Evolutionary conservation across 2,888 invertebrate species (phyloP).

Genomic region (Athripsodes cinereus): DNA sequence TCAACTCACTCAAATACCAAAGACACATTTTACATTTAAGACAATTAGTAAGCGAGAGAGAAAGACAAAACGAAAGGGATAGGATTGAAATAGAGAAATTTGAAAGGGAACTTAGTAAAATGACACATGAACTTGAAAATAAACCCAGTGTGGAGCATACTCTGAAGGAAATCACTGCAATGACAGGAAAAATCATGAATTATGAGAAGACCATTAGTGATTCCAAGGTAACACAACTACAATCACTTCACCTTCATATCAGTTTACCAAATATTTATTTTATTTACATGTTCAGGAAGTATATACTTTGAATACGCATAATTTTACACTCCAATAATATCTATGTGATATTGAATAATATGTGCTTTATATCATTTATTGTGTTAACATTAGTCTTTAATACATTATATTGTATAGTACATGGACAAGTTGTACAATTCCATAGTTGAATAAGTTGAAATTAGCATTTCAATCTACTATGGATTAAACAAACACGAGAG

Average conservation of each 20-base stretch:
- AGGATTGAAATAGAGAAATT: constrained; percentile 30
- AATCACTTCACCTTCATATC: no score
- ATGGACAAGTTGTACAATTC: no score
- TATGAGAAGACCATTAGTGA: constrained; percentile 42
- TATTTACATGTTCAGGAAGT: background rate
- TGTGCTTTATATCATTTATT: no score
- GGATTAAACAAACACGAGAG: no score
- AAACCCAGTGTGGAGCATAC: constrained; percentile 39
- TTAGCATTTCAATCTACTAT: no score
- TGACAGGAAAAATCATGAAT: constrained; percentile 39
- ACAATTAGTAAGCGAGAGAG: constrained; percentile 38
- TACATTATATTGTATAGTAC: background rate
- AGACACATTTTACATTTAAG: constrained; percentile 39
- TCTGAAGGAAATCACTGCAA: constrained; percentile 38
- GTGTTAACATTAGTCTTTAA: background rate
- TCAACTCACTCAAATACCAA: constrained; percentile 37
- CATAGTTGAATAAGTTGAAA: no score
- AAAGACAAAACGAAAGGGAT: constrained; percentile 40
- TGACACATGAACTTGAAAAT: constrained; percentile 34
- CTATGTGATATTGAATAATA: no score
- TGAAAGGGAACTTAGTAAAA: constrained; percentile 36
- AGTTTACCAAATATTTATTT: background rate
- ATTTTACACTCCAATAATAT: no score
- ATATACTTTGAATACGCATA: no score
- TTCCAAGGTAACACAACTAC: constrained; percentile 35